Conservation (phyloP, 1,140 invertebrate species). For the Zophobas atratus region DNA sequence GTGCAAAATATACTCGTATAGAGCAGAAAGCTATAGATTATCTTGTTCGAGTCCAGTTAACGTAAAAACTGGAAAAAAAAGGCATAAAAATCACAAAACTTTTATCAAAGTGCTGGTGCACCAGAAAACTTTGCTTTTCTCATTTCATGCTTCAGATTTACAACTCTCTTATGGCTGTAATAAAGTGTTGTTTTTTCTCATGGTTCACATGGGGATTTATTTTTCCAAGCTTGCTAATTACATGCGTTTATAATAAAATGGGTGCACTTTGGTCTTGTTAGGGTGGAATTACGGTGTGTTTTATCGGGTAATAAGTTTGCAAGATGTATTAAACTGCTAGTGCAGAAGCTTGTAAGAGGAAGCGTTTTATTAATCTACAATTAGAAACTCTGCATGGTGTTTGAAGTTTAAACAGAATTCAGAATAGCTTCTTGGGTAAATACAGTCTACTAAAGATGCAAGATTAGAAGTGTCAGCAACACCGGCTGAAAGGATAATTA, state of each 20-base stretch:
- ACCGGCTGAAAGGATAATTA: too few species aligned
- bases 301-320: too few species aligned
- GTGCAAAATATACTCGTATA: not conserved
- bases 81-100: constrained; percentile 30
- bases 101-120: constrained; percentile 29
- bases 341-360: too few species aligned
- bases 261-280: too few species aligned
- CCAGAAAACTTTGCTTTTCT: constrained; percentile 30
- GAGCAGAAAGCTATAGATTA: constrained; percentile 7
- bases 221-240: not conserved
- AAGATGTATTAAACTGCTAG: too few species aligned
- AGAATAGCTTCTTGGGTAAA: too few species aligned
- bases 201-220: not conserved
- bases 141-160: constrained; percentile 36
- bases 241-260: not conserved
- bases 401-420: too few species aligned
- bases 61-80: constrained; percentile 23
- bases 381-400: too few species aligned
- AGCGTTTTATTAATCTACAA: too few species aligned
- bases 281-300: too few species aligned
- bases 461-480: too few species aligned
- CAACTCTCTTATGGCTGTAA: constrained; percentile 25
- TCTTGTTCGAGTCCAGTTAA: not conserved
- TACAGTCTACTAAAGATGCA: too few species aligned
- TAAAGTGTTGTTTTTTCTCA: not conserved